Evolutionary conservation across 2,797 vertebrate genomes (phyloP).

Genomic region (Etheostoma nigrum): DNA sequence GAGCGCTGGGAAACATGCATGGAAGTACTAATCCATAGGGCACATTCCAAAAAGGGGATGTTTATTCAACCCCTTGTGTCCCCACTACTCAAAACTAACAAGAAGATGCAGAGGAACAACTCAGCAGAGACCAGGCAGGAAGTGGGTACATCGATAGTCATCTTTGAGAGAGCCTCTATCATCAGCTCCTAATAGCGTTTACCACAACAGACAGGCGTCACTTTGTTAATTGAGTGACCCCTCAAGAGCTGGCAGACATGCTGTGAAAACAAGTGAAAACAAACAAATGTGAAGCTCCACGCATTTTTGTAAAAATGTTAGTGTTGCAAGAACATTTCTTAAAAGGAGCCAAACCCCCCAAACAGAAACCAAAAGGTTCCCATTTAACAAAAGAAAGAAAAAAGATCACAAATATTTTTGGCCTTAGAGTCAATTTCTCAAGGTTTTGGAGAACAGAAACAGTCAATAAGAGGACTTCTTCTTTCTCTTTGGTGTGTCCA

Average conservation of each 20-base stretch:
- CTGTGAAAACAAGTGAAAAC: slow-evolving; percentile 30
- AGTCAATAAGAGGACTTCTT: slow-evolving; percentile 20
- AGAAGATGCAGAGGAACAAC: slow-evolving; percentile 55
- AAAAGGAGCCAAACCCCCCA: not conserved
- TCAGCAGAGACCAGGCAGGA: slow-evolving; percentile 57
- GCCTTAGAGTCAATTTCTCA: not conserved
- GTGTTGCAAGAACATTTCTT: slow-evolving; percentile 40
- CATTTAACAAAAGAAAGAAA: not conserved
- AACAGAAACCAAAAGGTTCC: slow-evolving; percentile 29
- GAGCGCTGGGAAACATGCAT: slow-evolving; percentile 56
- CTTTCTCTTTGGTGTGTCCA: slow-evolving; percentile 23
- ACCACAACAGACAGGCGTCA: slow-evolving; percentile 32
- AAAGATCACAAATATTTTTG: not conserved
- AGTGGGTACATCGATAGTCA: slow-evolving; percentile 54
- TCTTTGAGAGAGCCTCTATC: slow-evolving; percentile 69
- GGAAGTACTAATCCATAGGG: slow-evolving; percentile 62
- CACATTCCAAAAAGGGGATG: slow-evolving; percentile 69
- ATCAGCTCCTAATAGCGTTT: slow-evolving; percentile 52
- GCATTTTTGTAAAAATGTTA: slow-evolving; percentile 4
- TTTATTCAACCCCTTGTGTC: slow-evolving; percentile 76
- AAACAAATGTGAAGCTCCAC: slow-evolving; percentile 11
- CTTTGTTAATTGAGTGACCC: slow-evolving; percentile 34
- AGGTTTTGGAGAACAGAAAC: slow-evolving; percentile 64
- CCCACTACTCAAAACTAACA: slow-evolving; percentile 67
- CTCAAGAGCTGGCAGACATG: slow-evolving; percentile 12